Conservation (phyloP, 2,797 vertebrate species). For the Megalops cyprinoides region DNA sequence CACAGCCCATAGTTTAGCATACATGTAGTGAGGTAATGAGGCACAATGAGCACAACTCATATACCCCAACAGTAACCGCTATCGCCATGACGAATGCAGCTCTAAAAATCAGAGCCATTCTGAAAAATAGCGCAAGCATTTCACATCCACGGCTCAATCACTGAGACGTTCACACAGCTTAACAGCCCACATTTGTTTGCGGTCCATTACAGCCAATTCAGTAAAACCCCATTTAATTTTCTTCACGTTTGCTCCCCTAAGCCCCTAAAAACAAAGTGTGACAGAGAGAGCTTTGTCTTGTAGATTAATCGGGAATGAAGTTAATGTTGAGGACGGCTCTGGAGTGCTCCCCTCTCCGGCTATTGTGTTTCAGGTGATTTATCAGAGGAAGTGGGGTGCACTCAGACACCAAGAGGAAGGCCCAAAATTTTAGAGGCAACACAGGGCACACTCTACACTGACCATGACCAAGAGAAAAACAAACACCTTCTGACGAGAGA, state of each 20-base stretch:
- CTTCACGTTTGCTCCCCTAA: conserved; percentile 40
- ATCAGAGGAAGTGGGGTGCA: conserved; percentile 1
- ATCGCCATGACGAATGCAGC: conserved; percentile 5
- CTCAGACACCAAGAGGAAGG: conserved; percentile 18
- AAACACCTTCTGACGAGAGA: conserved; percentile 5
- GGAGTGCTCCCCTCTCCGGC: neutral
- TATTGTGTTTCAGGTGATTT: conserved; percentile 22
- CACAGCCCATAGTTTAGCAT: neutral
- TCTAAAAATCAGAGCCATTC: too few relatives aligned
- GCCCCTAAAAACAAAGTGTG: conserved; percentile 43
- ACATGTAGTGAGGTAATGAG: neutral
- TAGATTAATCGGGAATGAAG: conserved; percentile 59
- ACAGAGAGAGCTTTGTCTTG: conserved; percentile 42
- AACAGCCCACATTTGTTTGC: conserved; percentile 16
- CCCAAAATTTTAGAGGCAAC: conserved; percentile 19
- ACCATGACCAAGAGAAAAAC: conserved; percentile 12
- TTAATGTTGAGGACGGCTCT: conserved; percentile 48
- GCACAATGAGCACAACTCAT: neutral
- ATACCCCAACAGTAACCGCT: neutral
- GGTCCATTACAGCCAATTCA: conserved; percentile 42
- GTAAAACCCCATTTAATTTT: conserved; percentile 46
- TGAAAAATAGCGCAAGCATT: neutral
- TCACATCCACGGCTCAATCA: conserved; percentile 5
- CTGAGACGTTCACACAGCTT: neutral
- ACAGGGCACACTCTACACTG: neutral